These are phyloP conservation scores for Petrocephalus microphthalmus DNA, from an alignment of 2,113 vertebrate genomes.

Conservation along the genomic window DNA sequence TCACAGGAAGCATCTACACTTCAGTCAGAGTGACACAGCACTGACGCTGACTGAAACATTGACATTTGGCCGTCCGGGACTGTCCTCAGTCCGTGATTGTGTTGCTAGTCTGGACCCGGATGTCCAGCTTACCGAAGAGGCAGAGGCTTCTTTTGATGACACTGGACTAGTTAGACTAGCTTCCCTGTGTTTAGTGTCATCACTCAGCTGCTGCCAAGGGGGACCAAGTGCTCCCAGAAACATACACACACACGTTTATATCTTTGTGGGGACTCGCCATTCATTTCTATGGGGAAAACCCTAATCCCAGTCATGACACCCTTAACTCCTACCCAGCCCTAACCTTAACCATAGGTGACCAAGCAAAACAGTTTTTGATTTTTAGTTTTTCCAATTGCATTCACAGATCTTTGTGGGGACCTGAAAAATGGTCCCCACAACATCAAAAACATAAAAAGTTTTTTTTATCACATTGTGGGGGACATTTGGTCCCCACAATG, in stretches of 20 bases:
- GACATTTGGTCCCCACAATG: neutral
- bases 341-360: neutral
- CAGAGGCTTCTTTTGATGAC: neutral
- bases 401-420: neutral
- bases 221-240: too few species aligned
- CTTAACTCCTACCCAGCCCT: neutral
- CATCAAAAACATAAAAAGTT: too few species aligned
- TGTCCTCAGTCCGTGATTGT: neutral
- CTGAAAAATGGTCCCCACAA: neutral
- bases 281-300: neutral
- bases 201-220: too few species aligned
- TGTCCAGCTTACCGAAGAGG: neutral
- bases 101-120: neutral
- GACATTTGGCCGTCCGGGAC: neutral
- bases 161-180: too few species aligned
- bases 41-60: neutral
- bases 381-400: too few species aligned
- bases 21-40: neutral
- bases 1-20: neutral
- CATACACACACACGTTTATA: too few species aligned
- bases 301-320: neutral
- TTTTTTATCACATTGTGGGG: too few species aligned
- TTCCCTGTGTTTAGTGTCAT: too few species aligned
- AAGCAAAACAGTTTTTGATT: too few species aligned
- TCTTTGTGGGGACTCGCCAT: too few species aligned